These are phyloP conservation scores for Corvus hawaiiensis DNA, from an alignment of 2,113 vertebrate genomes.

Conservation along the genomic window DNA sequence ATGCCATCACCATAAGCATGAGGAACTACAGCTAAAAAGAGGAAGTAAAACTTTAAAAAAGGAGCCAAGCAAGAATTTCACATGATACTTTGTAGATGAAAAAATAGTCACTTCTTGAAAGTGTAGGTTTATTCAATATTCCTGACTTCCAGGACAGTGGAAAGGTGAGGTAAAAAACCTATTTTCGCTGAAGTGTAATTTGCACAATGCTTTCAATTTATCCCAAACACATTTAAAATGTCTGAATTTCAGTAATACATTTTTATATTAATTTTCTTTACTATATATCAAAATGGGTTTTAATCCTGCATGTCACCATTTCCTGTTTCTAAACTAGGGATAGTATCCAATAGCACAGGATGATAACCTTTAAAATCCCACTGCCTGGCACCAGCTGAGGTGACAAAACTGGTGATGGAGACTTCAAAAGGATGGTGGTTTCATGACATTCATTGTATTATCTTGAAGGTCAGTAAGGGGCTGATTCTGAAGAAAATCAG, in stretches of 20 bases:
- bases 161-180: not conserved
- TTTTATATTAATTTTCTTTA: not conserved
- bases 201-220: rapidly evolving
- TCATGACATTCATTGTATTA: not conserved
- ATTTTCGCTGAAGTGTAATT: not conserved
- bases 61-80: not conserved
- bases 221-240: not conserved
- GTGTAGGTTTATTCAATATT: not conserved
- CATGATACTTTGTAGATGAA: not conserved
- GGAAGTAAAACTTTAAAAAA: not conserved
- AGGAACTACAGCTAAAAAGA: not conserved
- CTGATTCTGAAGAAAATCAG: not conserved
- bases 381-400: not conserved
- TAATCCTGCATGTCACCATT: not conserved
- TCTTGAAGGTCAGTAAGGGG: not conserved
- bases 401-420: not conserved
- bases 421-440: not conserved
- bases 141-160: not conserved
- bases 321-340: not conserved
- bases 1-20: rapidly evolving
- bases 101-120: not conserved
- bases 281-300: not conserved
- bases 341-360: not conserved
- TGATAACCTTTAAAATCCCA: not conserved
- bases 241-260: not conserved